Base-by-base conservation (phyloP, 1,140 invertebrate genomes). In the Cyrtorhinus lividipennis region DNA sequence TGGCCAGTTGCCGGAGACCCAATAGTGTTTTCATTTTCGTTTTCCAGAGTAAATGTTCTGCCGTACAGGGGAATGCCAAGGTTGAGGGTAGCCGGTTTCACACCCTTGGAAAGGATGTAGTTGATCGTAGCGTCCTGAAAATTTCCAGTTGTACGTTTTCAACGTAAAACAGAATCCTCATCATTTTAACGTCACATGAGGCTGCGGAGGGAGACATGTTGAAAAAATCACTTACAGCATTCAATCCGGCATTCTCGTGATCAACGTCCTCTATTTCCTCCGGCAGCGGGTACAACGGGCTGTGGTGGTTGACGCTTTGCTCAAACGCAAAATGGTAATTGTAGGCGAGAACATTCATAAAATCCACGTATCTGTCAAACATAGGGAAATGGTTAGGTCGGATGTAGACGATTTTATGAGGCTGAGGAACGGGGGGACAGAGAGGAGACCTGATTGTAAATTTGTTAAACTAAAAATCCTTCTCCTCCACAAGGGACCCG, bases 41-140 rank as follows among this genome's bases (percentile, higher is more conserved):
- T 75, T 30, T 74, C 72, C 20, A 89, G 72, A 0, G 82, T 82
- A 69, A 92, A 93, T 1, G 87, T 83, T 70, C 92, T 87, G 0
- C 90, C 91, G 70, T 94, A 95, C 8, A 90, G 71, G 1, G 90
- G 90, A 78, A 94, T 87, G 56, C 90, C 91, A 82, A 93, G 84
- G 0, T 92, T 81, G 10, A 94, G 78, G 67, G 87, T 92, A 22
- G 82, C 79, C 0, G 82, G 75, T 2, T 85, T 83, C 1, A 87
- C 86, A 20, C 90, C 90, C 69, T 88, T 81, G 1, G 82, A 78
- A 22, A 92, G 87, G 88, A 89, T 92, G 71, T 92, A 91, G 67
- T 90, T 85, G 22, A 94, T 83, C 0, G 90, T 85, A 71, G 81
- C 92, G 70, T 94, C 91, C 79, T 82, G 74, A 64, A 38, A 38